Percentiles rank a stretch among this genome's conserved stretches.
Conservation (phyloP, 2,113 vertebrate genomes). For the Myotis davidii region DNA sequence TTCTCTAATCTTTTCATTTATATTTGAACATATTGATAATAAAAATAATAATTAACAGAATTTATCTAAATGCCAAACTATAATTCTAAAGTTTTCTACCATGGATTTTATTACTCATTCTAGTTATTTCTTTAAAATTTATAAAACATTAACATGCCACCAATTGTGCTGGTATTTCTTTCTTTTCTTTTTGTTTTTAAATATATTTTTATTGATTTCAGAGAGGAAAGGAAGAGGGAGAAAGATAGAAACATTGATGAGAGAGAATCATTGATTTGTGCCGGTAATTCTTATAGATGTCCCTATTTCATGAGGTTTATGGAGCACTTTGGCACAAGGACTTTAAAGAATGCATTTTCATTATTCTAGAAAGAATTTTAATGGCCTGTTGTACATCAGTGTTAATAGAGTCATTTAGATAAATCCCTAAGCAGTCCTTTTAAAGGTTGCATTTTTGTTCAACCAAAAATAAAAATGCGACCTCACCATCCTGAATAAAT, state of each 20-base stretch:
- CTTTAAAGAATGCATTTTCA: neutral
- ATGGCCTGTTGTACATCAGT: neutral
- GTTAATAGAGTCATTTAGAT: slow-evolving; percentile 53
- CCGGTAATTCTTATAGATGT: neutral
- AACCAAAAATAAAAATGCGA: neutral
- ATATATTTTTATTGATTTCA: too few species aligned
- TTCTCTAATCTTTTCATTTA: slow-evolving; percentile 15
- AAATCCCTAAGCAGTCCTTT: slow-evolving; percentile 59
- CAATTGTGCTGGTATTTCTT: neutral
- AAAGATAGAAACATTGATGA: too few species aligned
- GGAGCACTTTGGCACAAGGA: neutral
- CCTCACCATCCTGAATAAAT: neutral
- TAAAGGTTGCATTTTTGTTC: slow-evolving; percentile 7
- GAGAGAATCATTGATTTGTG: neutral
- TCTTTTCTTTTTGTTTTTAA: too few species aligned
- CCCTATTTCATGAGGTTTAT: slow-evolving; percentile 32
- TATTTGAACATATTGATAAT: slow-evolving; percentile 4
- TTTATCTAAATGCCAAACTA: neutral
- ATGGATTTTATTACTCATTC: neutral
- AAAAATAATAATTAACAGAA: slow-evolving; percentile 39
- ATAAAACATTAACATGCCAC: neutral
- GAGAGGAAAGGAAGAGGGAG: too few species aligned
- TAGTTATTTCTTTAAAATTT: slow-evolving; percentile 34
- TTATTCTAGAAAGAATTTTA: slow-evolving; percentile 35
- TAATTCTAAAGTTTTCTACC: neutral